Evolutionary conservation across 2,113 vertebrate genomes (phyloP).

Genomic region (Nesoenas mayeri): DNA sequence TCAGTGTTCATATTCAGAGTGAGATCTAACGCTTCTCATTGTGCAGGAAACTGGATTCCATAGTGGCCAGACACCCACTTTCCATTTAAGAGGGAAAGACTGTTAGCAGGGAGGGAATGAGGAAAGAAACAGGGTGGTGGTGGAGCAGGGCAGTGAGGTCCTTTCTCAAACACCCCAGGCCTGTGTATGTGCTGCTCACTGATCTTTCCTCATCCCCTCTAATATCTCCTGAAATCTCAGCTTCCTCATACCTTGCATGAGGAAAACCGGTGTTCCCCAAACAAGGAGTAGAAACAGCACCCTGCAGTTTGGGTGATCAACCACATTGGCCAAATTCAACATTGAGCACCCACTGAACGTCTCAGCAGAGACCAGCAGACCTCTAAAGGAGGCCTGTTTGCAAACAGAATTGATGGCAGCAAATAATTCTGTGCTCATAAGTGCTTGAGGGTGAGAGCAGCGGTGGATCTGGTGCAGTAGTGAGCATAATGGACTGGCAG

Average conservation of each 20-base stretch:
- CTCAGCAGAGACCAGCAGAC: not conserved
- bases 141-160: not conserved
- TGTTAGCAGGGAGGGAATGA: not conserved
- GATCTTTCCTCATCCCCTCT: not conserved
- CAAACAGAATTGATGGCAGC: not conserved
- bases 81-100: not conserved
- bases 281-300: not conserved
- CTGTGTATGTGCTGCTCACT: not conserved
- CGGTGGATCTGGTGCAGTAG: not conserved
- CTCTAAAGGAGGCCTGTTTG: not conserved
- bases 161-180: not conserved
- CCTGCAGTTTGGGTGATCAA: not conserved
- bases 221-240: not conserved
- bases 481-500: slow-evolving; percentile 16
- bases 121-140: rapidly evolving
- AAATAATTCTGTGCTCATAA: not conserved
- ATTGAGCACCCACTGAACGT: not conserved
- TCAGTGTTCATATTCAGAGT: not conserved
- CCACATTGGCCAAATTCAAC: not conserved
- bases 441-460: not conserved
- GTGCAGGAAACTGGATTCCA: not conserved
- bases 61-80: not conserved
- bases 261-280: not conserved
- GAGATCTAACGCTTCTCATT: not conserved
- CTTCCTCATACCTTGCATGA: not conserved